Base-by-base conservation (phyloP, 2,888 invertebrate genomes). In the Aethes cnicana region DNA sequence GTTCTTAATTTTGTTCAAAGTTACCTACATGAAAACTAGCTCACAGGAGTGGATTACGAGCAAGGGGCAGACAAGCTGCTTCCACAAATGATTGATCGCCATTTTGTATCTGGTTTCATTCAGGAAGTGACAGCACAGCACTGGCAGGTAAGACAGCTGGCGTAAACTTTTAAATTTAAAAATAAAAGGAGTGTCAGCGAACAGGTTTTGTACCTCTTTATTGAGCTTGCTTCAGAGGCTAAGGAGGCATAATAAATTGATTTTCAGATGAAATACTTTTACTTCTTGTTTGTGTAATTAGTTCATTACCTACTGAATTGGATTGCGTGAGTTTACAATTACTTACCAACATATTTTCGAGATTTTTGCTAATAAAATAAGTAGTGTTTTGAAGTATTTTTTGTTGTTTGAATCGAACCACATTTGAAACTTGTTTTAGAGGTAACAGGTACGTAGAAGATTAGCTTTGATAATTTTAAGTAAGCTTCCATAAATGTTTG, bases 81-180 rank as follows among this genome's bases (percentile, higher is more conserved):
- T 20, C 28, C 41, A 12, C 46, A 53, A 56, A 56, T 58, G 58
- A 59, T 61, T 56, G 56, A 64, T 59, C 26, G 53, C 53, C 53
- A 35, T 36, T 55, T 47, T 44, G 56, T 52, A 56, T 63, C 66
- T 54, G 55, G 66, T 65, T 58, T 50, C 50, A 54, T 54, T 52
- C 59, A 66, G 66, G 65, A 66, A 66, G 61, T 62, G 54, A 61
- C 58, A 58, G 59, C 7, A 61, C 58, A 58, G 59, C 7, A 35
- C 41, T 50, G 42, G 53, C 54, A 36, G 37, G 33, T 12, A 8
- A 44, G 30, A 44, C 20, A 37, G 49, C 14, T 35, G 33, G 16
- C 11, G 36, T 43, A 23, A 9, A 32, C 32, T 37, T 37, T 26
- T 46, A 26, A 26, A 18, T 28, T 36, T 32, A 18, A 39, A 52